A percentile compares a stretch with the other conserved stretches of the same genome.
These are phyloP conservation scores for Drosophila kanekoi DNA, from an alignment of 2,888 invertebrate species.

Conservation along the genomic window DNA sequence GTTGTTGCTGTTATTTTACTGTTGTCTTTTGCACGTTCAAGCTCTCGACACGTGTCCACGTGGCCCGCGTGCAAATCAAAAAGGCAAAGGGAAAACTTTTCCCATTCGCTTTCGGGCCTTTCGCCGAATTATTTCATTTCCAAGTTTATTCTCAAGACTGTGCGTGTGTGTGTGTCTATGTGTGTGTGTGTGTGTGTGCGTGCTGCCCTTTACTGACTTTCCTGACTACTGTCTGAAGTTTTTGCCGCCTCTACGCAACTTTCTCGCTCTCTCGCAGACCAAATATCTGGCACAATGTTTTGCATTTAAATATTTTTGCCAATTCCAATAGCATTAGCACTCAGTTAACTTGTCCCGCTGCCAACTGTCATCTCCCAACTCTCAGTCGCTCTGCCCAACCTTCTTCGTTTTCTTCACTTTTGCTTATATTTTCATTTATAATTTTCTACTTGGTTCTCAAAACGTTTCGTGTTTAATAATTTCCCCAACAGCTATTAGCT, in stretches of 20 bases:
- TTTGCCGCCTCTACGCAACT: background rate
- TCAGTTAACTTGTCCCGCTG: constrained; percentile 23
- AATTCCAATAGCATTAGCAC: constrained; percentile 45
- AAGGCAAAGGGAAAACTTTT: constrained; percentile 38
- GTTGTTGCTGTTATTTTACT: constrained; percentile 19
- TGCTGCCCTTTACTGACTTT: constrained; percentile 23
- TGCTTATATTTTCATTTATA: constrained; percentile 9
- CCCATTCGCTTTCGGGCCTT: constrained; percentile 30
- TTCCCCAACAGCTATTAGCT: constrained; percentile 67
- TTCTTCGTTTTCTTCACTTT: background rate
- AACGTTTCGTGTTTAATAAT: constrained; percentile 69
- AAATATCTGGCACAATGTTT: constrained; percentile 42
- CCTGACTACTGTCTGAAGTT: background rate
- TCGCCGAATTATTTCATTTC: constrained; percentile 43
- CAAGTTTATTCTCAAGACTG: constrained; percentile 31
- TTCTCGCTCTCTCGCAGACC: constrained; percentile 1
- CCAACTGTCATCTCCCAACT: background rate
- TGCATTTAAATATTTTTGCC: constrained; percentile 63
- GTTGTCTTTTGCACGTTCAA: constrained; percentile 41
- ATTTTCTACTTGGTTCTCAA: constrained; percentile 26
- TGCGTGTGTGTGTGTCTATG: background rate
- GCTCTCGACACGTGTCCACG: constrained; percentile 47
- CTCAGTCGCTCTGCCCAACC: too few species aligned
- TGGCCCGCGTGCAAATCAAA: constrained; percentile 12
- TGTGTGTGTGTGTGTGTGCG: background rate